Conservation (phyloP, 2,888 invertebrate species). For the Arctia plantaginis region DNA sequence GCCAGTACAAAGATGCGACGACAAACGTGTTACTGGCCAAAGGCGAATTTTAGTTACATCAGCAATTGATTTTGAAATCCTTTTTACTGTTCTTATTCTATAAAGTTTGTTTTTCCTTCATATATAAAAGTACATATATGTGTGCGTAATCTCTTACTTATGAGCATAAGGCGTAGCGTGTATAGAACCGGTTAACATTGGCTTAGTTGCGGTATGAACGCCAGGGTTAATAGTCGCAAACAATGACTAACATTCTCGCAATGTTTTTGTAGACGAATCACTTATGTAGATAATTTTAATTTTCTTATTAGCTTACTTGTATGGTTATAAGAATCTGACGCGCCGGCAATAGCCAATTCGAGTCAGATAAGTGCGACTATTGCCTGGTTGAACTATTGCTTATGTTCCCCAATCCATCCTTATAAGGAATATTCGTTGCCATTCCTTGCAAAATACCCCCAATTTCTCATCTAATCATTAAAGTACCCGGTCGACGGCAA, state of each 20-base stretch:
- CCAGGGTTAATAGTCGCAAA: background rate
- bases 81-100: background rate
- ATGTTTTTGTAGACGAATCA: background rate
- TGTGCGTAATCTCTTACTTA: background rate
- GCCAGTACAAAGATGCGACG: constrained; percentile 25
- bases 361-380: background rate
- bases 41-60: constrained; percentile 19
- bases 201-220: background rate
- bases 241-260: background rate
- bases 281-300: background rate
- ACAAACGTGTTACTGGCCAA: constrained; percentile 3
- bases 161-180: background rate
- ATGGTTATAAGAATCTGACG: background rate
- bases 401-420: background rate
- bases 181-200: constrained; percentile 1
- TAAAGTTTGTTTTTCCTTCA: too few relatives aligned
- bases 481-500: background rate
- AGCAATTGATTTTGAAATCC: constrained; percentile 13
- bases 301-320: background rate
- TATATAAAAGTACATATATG: background rate
- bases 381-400: background rate
- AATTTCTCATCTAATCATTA: background rate
- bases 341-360: background rate
- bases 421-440: background rate
- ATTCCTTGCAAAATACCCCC: background rate